A percentile compares a stretch with the other conserved stretches of the same genome.
Evolutionary conservation across 1,140 invertebrate genomes (phyloP).

Genomic region (Plectrocnemia conspersa): DNA sequence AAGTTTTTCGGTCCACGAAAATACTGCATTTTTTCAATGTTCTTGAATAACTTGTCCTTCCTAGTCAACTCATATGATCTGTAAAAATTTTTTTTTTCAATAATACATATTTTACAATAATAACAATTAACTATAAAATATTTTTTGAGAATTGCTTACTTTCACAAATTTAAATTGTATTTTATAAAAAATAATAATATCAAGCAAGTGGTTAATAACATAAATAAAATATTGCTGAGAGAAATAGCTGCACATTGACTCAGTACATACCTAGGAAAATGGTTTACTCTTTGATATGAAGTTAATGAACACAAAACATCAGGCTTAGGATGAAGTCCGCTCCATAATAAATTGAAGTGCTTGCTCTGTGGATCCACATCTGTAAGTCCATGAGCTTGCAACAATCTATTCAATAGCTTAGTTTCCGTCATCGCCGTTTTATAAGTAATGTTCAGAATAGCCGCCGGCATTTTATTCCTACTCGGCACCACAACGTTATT

Average conservation of each 20-base stretch:
- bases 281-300: slow-evolving; percentile 86
- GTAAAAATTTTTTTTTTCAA: slow-evolving; percentile 25
- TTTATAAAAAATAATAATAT: slow-evolving; percentile 4
- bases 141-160: too few species aligned
- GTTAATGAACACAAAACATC: slow-evolving; percentile 74
- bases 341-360: slow-evolving; percentile 87
- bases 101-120: too few species aligned
- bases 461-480: slow-evolving; percentile 58
- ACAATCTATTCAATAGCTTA: slow-evolving; percentile 66
- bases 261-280: slow-evolving; percentile 76
- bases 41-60: slow-evolving; percentile 92
- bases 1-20: slow-evolving; percentile 81
- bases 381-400: slow-evolving; percentile 68
- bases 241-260: not conserved
- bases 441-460: slow-evolving; percentile 71
- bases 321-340: slow-evolving; percentile 85
- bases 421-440: slow-evolving; percentile 78
- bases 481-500: slow-evolving; percentile 41
- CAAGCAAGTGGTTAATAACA: not conserved
- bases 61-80: slow-evolving; percentile 88
- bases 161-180: not conserved
- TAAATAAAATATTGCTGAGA: not conserved
- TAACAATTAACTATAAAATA: not conserved
- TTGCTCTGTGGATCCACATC: slow-evolving; percentile 61
- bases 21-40: slow-evolving; percentile 91